Percentiles rank a stretch among this genome's conserved stretches.
These are phyloP conservation scores for Odontocolon sp. DNA, from an alignment of 2,888 invertebrate species.

Conservation along the genomic window DNA sequence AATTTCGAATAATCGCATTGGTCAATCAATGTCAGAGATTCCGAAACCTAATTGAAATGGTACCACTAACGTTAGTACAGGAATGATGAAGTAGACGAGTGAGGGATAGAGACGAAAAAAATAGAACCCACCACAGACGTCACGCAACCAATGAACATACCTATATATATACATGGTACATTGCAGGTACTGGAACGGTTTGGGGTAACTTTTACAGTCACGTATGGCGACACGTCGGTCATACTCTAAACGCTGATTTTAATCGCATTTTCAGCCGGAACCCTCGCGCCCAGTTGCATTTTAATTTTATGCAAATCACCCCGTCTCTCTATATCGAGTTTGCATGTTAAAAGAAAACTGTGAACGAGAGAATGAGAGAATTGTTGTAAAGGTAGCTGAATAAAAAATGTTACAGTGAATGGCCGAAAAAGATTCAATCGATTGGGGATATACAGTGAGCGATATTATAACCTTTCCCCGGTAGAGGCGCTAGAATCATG, in stretches of 20 bases:
- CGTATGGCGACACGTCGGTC: slow-evolving; percentile 56
- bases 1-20: slow-evolving; percentile 57
- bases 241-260: slow-evolving; percentile 60
- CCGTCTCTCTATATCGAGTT: slow-evolving; percentile 30
- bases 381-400: too few species aligned
- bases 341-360: slow-evolving; percentile 41
- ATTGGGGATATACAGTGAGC: too few species aligned
- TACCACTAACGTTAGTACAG: not conserved
- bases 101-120: slow-evolving; percentile 12
- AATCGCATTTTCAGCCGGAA: slow-evolving; percentile 52
- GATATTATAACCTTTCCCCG: too few species aligned
- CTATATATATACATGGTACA: not conserved
- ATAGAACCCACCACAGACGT: slow-evolving; percentile 35
- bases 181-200: too few species aligned
- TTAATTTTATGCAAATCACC: slow-evolving; percentile 54
- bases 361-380: not conserved
- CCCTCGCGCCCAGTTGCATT: slow-evolving; percentile 52
- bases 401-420: too few species aligned
- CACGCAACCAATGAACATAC: slow-evolving; percentile 16
- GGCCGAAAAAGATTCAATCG: too few species aligned
- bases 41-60: slow-evolving; percentile 52
- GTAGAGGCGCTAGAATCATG: too few species aligned
- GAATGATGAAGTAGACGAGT: slow-evolving; percentile 41
- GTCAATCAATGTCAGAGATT: slow-evolving; percentile 60
- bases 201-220: slow-evolving; percentile 25